These are phyloP conservation scores for Scalopus aquaticus DNA, from an alignment of 2,113 vertebrate genomes.

Conservation along the genomic window DNA sequence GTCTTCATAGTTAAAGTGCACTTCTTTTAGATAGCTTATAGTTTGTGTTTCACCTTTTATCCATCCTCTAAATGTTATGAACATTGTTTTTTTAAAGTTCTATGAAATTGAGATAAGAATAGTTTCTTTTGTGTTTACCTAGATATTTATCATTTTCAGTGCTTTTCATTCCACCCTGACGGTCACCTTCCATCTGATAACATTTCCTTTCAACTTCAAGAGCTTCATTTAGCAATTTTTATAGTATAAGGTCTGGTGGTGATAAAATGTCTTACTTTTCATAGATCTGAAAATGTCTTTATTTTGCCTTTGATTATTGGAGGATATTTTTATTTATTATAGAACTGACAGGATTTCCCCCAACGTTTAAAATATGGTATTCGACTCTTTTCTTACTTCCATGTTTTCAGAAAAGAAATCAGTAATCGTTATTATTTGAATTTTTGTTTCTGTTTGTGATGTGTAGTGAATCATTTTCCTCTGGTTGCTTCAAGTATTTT, in stretches of 20 bases:
- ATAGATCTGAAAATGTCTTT: conserved; percentile 31
- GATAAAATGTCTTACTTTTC: not conserved
- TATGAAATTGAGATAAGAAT: conserved; percentile 1
- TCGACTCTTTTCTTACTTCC: not conserved
- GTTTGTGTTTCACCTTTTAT: not conserved
- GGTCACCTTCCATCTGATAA: not conserved
- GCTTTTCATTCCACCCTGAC: not conserved
- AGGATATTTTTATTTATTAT: not conserved
- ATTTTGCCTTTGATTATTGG: not conserved
- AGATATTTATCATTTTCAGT: not conserved
- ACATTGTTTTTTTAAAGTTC: not conserved
- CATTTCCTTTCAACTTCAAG: not conserved
- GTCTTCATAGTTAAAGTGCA: not conserved
- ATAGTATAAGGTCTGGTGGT: not conserved
- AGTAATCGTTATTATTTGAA: not conserved
- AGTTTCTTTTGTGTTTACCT: not conserved
- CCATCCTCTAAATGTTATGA: not conserved
- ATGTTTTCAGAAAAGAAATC: conserved; percentile 28
- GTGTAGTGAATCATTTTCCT: not conserved
- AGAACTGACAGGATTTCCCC: not conserved
- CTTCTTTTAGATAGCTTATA: not conserved
- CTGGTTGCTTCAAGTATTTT: not conserved
- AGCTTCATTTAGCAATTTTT: not conserved
- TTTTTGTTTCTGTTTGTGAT: conserved; percentile 14
- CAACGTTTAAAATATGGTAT: not conserved